These are phyloP conservation scores for Periophthalmus magnuspinnatus DNA, from an alignment of 2,797 vertebrate species.

Conservation along the genomic window DNA sequence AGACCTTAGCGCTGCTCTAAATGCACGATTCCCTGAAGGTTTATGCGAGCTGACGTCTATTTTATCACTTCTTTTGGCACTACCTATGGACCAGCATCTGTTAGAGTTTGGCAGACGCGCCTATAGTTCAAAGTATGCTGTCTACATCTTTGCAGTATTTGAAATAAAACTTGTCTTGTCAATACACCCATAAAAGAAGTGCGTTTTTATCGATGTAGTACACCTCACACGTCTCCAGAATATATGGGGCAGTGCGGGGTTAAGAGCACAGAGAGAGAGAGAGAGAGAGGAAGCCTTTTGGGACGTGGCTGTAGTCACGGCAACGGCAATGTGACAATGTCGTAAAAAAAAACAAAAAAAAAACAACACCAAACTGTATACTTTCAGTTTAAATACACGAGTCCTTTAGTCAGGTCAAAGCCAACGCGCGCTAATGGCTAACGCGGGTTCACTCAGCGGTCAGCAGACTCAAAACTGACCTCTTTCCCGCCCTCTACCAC, in stretches of 20 bases:
- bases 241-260: not conserved
- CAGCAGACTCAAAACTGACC: not conserved
- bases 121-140: not conserved
- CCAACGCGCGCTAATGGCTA: not conserved
- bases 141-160: not conserved
- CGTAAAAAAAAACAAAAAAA: not conserved
- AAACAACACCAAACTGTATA: constrained; percentile 9
- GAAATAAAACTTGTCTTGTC: not conserved
- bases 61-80: not conserved
- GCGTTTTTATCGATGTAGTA: not conserved
- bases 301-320: not conserved
- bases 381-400: not conserved
- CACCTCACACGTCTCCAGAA: not conserved
- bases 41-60: not conserved
- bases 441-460: not conserved
- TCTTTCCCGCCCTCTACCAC: not conserved
- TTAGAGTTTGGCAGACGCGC: not conserved
- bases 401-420: not conserved
- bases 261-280: not conserved
- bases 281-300: too few relatives aligned
- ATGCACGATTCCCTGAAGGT: not conserved
- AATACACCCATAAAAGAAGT: not conserved
- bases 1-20: not conserved
- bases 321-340: constrained; percentile 7
- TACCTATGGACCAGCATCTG: not conserved